Percentiles rank a stretch among this genome's conserved stretches.
Evolutionary conservation across 2,113 vertebrate species (phyloP).

Genomic region (Riparia riparia): DNA sequence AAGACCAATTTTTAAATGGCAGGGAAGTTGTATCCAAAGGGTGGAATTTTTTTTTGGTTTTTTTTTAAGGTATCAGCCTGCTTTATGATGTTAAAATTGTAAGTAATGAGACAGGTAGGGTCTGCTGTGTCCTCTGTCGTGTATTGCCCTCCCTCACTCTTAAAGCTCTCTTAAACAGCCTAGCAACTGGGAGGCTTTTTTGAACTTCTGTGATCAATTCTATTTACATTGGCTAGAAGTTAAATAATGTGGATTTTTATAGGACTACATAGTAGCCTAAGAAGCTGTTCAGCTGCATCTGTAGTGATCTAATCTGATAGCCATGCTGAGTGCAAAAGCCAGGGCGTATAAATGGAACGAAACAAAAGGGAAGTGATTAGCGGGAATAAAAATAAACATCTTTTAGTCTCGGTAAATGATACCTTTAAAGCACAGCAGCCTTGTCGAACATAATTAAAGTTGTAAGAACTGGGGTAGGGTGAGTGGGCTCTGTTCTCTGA

Average conservation of each 20-base stretch:
- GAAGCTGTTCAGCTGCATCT: neutral
- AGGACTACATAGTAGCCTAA: neutral
- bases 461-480: conserved; percentile 50
- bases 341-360: neutral
- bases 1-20: neutral
- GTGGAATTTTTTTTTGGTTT: neutral
- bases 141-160: fast-evolving
- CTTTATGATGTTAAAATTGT: neutral
- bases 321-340: neutral
- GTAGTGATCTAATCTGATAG: neutral
- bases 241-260: neutral
- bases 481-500: conserved; percentile 56
- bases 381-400: conserved; percentile 31
- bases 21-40: neutral
- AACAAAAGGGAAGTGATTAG: conserved; percentile 43
- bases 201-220: neutral
- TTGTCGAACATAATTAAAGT: conserved; percentile 57
- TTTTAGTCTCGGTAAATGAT: conserved; percentile 53
- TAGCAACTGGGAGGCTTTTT: neutral
- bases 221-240: neutral
- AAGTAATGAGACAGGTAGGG: neutral
- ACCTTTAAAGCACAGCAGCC: conserved; percentile 45
- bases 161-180: neutral
- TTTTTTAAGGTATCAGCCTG: neutral
- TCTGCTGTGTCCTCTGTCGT: neutral